Percentiles rank a stretch among this genome's conserved stretches.
phyloP scores from a whole-genome alignment of 2,888 invertebrate genomes.

The Cataglyphis cursor region DNA sequence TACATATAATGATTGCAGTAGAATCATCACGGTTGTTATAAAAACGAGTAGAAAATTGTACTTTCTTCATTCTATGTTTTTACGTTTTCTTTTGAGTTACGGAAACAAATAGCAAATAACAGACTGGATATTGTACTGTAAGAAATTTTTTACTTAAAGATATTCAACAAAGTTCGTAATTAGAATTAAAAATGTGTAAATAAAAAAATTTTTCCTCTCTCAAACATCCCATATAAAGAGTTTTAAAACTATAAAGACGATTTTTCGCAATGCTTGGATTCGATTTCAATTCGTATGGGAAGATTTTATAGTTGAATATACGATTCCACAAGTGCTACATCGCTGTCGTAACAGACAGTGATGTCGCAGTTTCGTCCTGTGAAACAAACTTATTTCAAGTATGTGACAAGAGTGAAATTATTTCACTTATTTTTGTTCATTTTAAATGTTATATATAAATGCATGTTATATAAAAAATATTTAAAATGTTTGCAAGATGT shows the following conservation, averaged over 20 bases:
- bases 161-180: too few species aligned
- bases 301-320: slow-evolving; percentile 16
- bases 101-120: background rate
- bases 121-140: background rate
- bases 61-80: background rate
- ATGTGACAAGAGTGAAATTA: background rate
- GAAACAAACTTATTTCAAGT: background rate
- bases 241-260: background rate
- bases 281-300: background rate
- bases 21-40: background rate
- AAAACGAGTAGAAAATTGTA: background rate
- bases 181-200: too few species aligned
- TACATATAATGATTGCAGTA: background rate
- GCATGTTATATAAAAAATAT: background rate
- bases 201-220: too few species aligned
- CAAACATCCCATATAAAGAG: background rate
- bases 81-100: background rate
- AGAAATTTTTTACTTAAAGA: too few species aligned
- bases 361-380: background rate
- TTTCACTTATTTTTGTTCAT: background rate
- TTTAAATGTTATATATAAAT: background rate
- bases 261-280: background rate
- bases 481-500: background rate
- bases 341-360: background rate
- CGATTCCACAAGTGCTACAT: background rate